These are phyloP conservation scores for Castor canadensis DNA, from an alignment of 2,113 vertebrate species.

Conservation along the genomic window DNA sequence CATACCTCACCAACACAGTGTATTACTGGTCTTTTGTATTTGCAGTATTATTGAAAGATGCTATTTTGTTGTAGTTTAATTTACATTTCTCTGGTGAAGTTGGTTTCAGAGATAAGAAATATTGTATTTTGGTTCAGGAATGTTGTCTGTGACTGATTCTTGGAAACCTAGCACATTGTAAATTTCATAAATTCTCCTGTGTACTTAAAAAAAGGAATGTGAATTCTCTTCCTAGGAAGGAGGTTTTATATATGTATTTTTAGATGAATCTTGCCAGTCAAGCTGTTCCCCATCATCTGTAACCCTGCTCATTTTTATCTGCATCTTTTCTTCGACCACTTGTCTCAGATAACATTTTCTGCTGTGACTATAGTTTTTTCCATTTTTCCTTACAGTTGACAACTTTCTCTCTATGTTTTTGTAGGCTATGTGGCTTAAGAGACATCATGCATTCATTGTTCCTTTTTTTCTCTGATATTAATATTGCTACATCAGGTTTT, in stretches of 20 bases:
- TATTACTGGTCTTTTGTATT: neutral
- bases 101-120: neutral
- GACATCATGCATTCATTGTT: neutral
- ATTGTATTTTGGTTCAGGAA: neutral
- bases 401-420: neutral
- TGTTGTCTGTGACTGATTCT: neutral
- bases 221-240: neutral
- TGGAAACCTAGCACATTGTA: neutral
- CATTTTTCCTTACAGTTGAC: neutral
- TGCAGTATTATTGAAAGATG: neutral
- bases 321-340: neutral
- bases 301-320: neutral
- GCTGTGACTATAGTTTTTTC: neutral
- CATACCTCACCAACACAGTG: neutral
- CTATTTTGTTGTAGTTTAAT: neutral
- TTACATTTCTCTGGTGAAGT: slow-evolving; percentile 4
- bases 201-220: neutral
- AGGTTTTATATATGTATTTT: neutral
- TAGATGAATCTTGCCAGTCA: neutral
- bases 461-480: slow-evolving; percentile 13
- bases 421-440: neutral
- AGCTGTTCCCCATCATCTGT: neutral
- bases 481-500: neutral
- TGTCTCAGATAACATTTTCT: neutral
- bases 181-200: neutral